Evolutionary conservation across 2,888 invertebrate genomes (phyloP), one percentile per base, ranked within the genome.

Genomic region (Heliconius hortense): DNA sequence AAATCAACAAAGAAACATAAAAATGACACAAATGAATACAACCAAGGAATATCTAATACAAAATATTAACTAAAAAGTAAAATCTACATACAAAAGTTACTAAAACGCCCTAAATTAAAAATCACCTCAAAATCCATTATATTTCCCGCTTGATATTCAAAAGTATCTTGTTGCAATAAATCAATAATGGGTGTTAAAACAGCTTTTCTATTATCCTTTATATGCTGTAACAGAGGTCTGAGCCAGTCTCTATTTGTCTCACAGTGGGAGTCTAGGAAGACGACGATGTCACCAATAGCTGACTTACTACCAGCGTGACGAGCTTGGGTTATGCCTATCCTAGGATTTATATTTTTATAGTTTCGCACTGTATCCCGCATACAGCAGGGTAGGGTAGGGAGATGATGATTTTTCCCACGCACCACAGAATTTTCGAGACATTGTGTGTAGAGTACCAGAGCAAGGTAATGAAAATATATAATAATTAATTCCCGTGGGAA

Each of bases 101-200:
- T 59, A 60, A 60, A 26, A 67, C 21, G 39, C 56, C 26, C 53
- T 28, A 21, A 21, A n/a, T 53, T 2, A 21, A 5, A 28, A 26
- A 26, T 81, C 82, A 90, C 90, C 90, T 90, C 86, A 64, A 89
- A 85, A 3, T 82, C 72, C 3, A 26, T 10, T 2, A 67, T 18
- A 28, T 81, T 70, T n/a, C 87, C 89, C 1, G 81, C 56, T 26
- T 86, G 76, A 73, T 88, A 92, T 68, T 77, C 26, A 4, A 98
- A 93, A 8, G 95, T 96, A 79, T 95, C 94, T 79, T 96, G 79
- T 86, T 97, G 96, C 81, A 99, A 97, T 59, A 97, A 96, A 91
- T 99, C 99, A 80, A 99, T 99, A 76, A 98, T 96, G 1, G 99
- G 99, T 76, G 98, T 97, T 72, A 98, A 92, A 0, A 99, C 98